These are phyloP conservation scores for Hylaeus volcanicus DNA, from an alignment of 1,140 invertebrate genomes.

Conservation along the genomic window DNA sequence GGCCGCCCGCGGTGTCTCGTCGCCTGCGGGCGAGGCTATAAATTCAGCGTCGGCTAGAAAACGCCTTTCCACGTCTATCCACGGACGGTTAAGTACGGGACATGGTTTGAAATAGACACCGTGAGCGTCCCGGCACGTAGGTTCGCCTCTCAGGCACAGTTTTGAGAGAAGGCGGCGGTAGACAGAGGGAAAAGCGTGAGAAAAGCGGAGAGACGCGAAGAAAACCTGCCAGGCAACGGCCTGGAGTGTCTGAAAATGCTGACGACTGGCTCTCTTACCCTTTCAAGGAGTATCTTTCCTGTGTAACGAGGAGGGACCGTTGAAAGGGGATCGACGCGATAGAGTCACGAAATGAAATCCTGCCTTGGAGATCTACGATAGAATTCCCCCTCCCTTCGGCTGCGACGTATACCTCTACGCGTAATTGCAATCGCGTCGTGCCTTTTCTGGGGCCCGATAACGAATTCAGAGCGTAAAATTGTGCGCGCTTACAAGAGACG, in stretches of 20 bases:
- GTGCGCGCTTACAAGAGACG: background rate
- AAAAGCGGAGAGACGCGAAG: background rate
- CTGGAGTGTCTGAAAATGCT: conserved; percentile 49
- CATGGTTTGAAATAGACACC: background rate
- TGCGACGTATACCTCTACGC: background rate
- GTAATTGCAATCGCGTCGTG: conserved; percentile 16
- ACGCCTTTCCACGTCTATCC: background rate
- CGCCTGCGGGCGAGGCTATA: background rate
- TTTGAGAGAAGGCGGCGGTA: background rate
- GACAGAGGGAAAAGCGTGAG: background rate
- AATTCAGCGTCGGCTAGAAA: conserved; percentile 2
- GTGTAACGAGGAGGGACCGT: conserved; percentile 29
- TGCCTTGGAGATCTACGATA: conserved; percentile 19
- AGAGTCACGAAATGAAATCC: conserved; percentile 25
- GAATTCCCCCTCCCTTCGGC: background rate
- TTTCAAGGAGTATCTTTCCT: conserved; percentile 36
- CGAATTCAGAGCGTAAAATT: background rate
- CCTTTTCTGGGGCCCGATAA: background rate
- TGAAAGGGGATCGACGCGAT: background rate
- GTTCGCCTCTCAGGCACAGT: background rate
- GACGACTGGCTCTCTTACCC: conserved; percentile 47
- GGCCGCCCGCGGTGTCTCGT: background rate
- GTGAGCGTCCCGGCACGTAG: background rate
- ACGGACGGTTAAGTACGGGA: background rate
- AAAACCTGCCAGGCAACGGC: conserved; percentile 3